phyloP scores from a whole-genome alignment of 2,888 invertebrate species.

The Nasonia oneida region DNA sequence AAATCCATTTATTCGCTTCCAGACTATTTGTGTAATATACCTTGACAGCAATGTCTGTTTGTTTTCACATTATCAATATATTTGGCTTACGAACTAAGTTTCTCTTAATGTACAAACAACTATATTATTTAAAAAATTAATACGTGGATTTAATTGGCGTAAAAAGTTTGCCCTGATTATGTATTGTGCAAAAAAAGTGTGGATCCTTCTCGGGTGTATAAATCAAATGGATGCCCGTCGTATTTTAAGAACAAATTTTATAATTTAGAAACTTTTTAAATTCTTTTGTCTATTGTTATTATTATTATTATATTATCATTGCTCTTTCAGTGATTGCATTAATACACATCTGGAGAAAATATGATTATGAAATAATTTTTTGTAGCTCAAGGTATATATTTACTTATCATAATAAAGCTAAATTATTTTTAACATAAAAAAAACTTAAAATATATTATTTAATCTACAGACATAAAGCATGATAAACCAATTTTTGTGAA shows the following conservation, averaged over 20 bases:
- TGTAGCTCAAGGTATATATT: background rate
- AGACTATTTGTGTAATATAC: conserved; percentile 50
- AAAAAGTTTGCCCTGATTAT: conserved; percentile 18
- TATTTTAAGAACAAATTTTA: conserved; percentile 17
- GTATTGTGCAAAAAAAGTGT: background rate
- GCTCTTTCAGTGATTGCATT: background rate
- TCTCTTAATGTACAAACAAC: conserved; percentile 61
- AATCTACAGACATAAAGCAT: background rate
- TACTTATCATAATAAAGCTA: conserved; percentile 12
- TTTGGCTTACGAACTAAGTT: conserved; percentile 56
- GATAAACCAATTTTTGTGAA: background rate
- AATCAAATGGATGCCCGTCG: conserved; percentile 18
- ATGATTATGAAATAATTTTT: background rate
- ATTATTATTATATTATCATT: background rate
- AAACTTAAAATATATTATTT: background rate
- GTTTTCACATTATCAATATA: conserved; percentile 56
- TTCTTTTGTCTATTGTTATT: background rate
- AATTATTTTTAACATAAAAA: background rate
- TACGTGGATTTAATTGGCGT: conserved; percentile 43
- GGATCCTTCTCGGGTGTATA: conserved; percentile 10
- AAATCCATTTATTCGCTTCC: conserved; percentile 55
- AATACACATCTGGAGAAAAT: background rate
- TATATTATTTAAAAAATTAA: conserved; percentile 53
- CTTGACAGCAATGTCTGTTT: conserved; percentile 36
- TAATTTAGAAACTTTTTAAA: conserved; percentile 35